phyloP scores from a whole-genome alignment of 1,140 invertebrate species.

The Melanaphis sacchari region DNA sequence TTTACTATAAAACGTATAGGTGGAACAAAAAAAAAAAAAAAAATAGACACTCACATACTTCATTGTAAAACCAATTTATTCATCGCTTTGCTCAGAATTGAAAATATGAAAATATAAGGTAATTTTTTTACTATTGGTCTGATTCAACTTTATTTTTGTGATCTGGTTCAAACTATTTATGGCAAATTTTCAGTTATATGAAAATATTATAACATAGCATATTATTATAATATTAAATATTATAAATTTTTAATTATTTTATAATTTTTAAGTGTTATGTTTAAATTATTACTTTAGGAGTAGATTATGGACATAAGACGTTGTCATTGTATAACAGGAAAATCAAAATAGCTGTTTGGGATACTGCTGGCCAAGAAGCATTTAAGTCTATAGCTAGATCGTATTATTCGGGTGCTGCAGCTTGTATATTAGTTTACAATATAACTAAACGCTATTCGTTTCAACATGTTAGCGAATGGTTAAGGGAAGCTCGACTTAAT shows the following conservation, averaged over 20 bases:
- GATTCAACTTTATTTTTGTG: too few species aligned
- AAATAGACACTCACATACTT: too few species aligned
- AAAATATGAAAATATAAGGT: too few species aligned
- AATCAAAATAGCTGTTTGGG: constrained; percentile 75
- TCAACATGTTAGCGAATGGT: constrained; percentile 76
- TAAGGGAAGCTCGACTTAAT: constrained; percentile 73
- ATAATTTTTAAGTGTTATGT: background rate
- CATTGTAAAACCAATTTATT: background rate
- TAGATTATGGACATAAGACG: constrained; percentile 76
- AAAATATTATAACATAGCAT: too few species aligned
- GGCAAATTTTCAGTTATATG: too few species aligned
- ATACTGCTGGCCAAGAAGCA: constrained; percentile 72
- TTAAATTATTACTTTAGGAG: constrained; percentile 64
- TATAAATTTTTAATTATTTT: background rate
- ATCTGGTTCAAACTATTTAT: too few species aligned
- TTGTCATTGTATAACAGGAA: constrained; percentile 74
- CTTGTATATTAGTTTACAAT: constrained; percentile 76
- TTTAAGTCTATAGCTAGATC: constrained; percentile 76
- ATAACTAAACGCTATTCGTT: constrained; percentile 75
- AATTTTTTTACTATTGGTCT: too few species aligned
- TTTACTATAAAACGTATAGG: background rate
- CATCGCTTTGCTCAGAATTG: too few species aligned
- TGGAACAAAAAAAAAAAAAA: background rate
- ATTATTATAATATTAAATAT: background rate
- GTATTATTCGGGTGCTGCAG: constrained; percentile 77